Evolutionary conservation across 2,113 vertebrate genomes (phyloP).

Genomic region (Equus przewalskii): DNA sequence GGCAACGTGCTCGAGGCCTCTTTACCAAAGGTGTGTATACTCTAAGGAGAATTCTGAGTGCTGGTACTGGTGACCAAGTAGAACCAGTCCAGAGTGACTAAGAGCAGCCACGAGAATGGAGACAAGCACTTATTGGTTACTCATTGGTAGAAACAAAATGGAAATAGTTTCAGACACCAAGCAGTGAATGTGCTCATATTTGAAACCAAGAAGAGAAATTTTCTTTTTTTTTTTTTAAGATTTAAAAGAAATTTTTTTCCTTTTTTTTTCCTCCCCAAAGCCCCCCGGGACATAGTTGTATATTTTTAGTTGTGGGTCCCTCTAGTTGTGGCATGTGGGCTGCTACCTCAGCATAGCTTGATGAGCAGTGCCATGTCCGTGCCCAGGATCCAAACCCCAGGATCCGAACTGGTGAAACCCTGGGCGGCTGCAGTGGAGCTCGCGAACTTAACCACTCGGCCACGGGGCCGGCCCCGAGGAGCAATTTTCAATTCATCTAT

Average conservation of each 20-base stretch:
- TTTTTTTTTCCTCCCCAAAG: no score
- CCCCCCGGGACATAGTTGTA: no score
- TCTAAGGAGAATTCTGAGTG: neutral
- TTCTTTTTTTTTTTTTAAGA: neutral
- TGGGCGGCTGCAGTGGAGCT: no score
- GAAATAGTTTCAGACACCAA: neutral
- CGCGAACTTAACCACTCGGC: no score
- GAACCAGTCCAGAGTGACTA: neutral
- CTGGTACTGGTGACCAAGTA: neutral
- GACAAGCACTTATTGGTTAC: neutral
- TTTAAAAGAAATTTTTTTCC: no score
- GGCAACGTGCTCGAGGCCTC: slow-evolving; percentile 89
- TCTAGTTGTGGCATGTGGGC: no score
- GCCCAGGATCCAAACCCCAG: no score
- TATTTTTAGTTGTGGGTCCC: no score
- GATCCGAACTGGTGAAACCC: no score
- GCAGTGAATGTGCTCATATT: neutral
- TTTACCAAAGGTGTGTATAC: slow-evolving; percentile 91
- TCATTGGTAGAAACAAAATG: slow-evolving; percentile 33
- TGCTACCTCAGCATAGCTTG: no score
- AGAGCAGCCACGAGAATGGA: neutral
- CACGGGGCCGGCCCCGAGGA: neutral
- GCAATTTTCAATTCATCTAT: neutral
- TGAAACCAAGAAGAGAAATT: slow-evolving; percentile 29
- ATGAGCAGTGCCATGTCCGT: no score